Evolutionary conservation across 2,113 vertebrate species (phyloP).

Genomic region (Cephalopholis sonnerati): DNA sequence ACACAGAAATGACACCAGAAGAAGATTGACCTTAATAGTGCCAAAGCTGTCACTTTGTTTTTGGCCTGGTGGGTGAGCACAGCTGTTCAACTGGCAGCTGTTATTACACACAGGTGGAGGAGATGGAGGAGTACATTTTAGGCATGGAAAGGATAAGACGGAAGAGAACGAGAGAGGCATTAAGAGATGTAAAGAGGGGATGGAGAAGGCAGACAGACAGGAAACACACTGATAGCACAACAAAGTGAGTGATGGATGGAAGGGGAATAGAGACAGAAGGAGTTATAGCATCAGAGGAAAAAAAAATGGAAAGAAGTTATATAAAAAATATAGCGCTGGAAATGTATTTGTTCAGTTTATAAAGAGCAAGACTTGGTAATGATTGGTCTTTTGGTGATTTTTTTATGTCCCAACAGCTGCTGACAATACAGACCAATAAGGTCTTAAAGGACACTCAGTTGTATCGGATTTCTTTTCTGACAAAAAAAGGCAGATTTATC

Average conservation of each 20-base stretch:
- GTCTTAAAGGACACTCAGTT: neutral
- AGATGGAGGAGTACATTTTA: conserved; percentile 5
- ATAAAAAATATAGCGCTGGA: neutral
- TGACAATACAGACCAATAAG: neutral
- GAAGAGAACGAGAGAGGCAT: neutral
- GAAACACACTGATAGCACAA: neutral
- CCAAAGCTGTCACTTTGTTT: conserved; percentile 51
- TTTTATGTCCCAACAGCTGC: neutral
- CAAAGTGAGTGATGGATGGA: too few species aligned
- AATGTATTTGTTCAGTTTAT: neutral
- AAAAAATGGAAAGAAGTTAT: neutral
- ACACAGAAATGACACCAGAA: neutral
- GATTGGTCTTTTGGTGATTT: neutral
- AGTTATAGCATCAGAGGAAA: neutral
- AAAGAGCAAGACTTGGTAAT: neutral
- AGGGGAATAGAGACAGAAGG: neutral
- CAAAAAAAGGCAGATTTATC: neutral
- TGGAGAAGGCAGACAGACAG: neutral
- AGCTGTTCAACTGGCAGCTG: conserved; percentile 51
- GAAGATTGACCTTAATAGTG: neutral
- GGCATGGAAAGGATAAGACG: neutral
- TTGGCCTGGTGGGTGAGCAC: conserved; percentile 45
- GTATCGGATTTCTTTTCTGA: neutral
- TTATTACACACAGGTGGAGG: conserved; percentile 28
- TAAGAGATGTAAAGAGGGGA: neutral